Base-by-base conservation (phyloP, 2,888 invertebrate species). In the Taenaris catops region DNA sequence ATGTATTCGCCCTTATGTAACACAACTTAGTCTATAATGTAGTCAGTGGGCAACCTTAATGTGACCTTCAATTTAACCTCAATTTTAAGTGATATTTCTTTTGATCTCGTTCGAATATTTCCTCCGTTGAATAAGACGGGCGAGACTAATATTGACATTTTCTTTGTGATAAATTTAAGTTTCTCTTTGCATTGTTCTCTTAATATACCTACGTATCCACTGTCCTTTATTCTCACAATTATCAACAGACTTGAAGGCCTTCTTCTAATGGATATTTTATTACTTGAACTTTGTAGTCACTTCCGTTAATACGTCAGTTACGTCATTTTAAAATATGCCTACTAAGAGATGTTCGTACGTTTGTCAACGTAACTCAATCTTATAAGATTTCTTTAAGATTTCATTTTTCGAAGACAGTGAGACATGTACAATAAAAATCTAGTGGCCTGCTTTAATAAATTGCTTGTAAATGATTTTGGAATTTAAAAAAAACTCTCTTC, bases 91-190 rank as follows among this genome's bases (percentile, higher is more conserved):
- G 16, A 23, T 16, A 31, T n/a, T 16, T 12, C 12, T 16, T 19
- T 16, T 9, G 31, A 31, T 31, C 31, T 20, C 8, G 6, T 28
- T 12, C 8, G 10, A 27, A 8, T 14, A 37, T 12, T n/a, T 25
- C 23, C 9, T 34, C 18, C 9, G 18, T 25, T 19, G 14, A 20
- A 8, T 9, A 11, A 26, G 12, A 34, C 28, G 21, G 25, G 21
- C 20, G 32, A 18, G 12, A 6, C 12, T 42, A 21, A 25, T 32
- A 35, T 39, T 32, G 34, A 33, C 24, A 38, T 21, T 31, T 37
- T 36, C 36, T 40, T 39, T 40, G 28, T 39, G 32, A 35, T 27
- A 23, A 33, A 33, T 37, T 25, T 24, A 34, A 40, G 36, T 39
- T 33, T 37, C 31, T 28, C 33, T 36, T 19, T 8, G 16, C 29